phyloP scores from a whole-genome alignment of 2,888 invertebrate species.

The Agrochola lychnidis region DNA sequence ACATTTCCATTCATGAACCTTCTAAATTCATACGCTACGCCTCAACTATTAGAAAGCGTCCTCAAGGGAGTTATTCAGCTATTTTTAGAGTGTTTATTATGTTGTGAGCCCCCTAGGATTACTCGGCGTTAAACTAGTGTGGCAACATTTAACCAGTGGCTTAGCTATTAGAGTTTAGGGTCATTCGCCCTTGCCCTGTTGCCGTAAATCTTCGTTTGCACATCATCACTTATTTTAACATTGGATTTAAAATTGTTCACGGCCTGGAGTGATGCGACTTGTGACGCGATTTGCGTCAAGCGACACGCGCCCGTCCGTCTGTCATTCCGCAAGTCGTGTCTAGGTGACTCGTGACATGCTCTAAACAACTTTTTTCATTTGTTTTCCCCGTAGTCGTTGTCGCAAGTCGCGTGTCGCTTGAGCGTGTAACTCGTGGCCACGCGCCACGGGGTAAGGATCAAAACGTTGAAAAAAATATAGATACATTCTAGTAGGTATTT shows the following conservation, averaged over 20 bases:
- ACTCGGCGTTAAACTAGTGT: slow-evolving; percentile 11
- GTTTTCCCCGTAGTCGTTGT: neutral
- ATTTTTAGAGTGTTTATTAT: slow-evolving; percentile 25
- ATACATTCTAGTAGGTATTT: neutral
- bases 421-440: neutral
- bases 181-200: neutral
- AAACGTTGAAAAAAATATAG: neutral
- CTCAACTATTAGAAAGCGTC: slow-evolving; percentile 3
- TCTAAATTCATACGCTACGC: slow-evolving; percentile 30
- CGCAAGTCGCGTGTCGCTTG: neutral
- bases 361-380: neutral
- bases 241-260: neutral
- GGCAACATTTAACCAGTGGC: neutral
- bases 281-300: neutral
- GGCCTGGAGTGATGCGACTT: neutral
- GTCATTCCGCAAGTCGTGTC: neutral
- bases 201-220: neutral
- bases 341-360: neutral
- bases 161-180: slow-evolving; percentile 10
- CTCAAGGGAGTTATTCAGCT: slow-evolving; percentile 23
- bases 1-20: neutral
- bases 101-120: slow-evolving; percentile 23
- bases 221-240: neutral
- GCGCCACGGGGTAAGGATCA: neutral
- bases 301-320: too few species aligned